Percentiles rank a stretch among this genome's conserved stretches.
Conservation (phyloP, 2,113 vertebrate species). For the Hippocampus guttulatus region DNA sequence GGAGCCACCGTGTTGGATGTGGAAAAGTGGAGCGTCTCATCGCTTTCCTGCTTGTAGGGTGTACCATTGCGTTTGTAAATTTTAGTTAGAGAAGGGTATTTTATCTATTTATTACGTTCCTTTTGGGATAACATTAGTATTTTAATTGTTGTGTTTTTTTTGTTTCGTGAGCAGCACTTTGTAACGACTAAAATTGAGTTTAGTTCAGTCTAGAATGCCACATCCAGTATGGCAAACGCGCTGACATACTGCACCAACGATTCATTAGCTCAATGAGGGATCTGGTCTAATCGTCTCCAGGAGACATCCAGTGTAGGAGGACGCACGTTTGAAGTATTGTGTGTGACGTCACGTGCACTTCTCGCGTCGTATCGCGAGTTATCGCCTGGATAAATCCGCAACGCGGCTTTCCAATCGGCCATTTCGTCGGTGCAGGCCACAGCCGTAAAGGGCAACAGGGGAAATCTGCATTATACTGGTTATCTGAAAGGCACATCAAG, state of each 20-base stretch:
- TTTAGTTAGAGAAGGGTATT: too few relatives aligned
- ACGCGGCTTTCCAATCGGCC: slow-evolving; percentile 55
- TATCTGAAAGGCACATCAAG: slow-evolving; percentile 46
- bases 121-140: too few relatives aligned
- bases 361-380: slow-evolving; percentile 55
- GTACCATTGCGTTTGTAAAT: too few relatives aligned
- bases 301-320: background rate
- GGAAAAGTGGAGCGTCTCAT: background rate
- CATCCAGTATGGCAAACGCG: background rate
- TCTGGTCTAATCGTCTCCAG: background rate
- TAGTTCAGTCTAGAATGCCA: background rate
- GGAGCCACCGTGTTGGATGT: background rate
- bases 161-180: too few relatives aligned
- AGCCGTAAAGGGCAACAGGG: slow-evolving; percentile 47
- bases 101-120: too few relatives aligned
- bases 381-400: slow-evolving; percentile 43
- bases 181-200: too few relatives aligned
- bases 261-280: background rate
- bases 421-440: slow-evolving; percentile 66
- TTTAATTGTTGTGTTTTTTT: too few relatives aligned
- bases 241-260: background rate
- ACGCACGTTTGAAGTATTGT: too few relatives aligned
- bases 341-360: slow-evolving; percentile 10
- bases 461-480: slow-evolving; percentile 30
- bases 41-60: background rate